Conservation (phyloP, 1,140 invertebrate genomes). For the Andrena cerasifolii region DNA sequence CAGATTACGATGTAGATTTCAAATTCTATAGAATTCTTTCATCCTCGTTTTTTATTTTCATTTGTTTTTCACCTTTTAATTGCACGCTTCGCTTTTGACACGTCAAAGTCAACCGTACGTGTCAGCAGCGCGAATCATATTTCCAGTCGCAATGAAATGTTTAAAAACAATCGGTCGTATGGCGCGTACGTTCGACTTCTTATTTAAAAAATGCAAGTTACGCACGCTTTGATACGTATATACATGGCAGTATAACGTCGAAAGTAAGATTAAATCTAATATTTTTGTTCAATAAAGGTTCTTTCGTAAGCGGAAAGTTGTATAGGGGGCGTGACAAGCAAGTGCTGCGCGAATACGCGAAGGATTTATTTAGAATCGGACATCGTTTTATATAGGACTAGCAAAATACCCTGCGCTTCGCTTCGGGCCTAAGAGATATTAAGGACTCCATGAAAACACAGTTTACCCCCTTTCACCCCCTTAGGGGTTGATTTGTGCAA, state of each 20-base stretch:
- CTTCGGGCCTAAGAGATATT: no score
- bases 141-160: constrained; percentile 16
- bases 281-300: constrained; percentile 8
- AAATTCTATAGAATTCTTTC: not conserved
- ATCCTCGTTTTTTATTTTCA: not conserved
- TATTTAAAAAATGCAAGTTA: constrained; percentile 41
- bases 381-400: not conserved
- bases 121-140: not conserved
- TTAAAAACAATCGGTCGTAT: constrained; percentile 29
- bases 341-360: not conserved
- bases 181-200: constrained; percentile 4
- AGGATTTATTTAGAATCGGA: not conserved
- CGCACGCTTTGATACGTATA: not conserved
- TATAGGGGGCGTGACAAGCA: not conserved
- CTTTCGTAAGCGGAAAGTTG: not conserved
- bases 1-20: no score
- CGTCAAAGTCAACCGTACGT: not conserved
- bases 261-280: constrained; percentile 49
- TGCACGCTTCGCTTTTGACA: not conserved
- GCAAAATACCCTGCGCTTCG: not conserved
- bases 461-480: no score
- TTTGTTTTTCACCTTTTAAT: not conserved
- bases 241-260: constrained; percentile 6
- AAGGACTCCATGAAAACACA: no score
- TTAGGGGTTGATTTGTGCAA: no score